phyloP scores from a whole-genome alignment of 2,888 invertebrate genomes.

The Cosmia pyralina region DNA sequence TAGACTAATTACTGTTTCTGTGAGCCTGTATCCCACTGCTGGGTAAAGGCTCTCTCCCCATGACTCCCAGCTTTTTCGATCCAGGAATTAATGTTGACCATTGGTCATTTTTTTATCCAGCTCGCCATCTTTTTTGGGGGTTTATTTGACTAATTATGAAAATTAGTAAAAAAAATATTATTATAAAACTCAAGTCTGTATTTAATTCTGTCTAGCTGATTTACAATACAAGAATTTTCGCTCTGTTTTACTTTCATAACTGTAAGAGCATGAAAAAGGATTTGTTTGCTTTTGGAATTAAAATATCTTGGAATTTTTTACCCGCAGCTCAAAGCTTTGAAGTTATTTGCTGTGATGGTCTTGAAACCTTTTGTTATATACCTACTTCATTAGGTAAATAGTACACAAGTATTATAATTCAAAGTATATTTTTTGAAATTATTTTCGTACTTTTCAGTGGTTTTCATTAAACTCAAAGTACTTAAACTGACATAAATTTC shows the following conservation, averaged over 20 bases:
- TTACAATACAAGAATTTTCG: slow-evolving; percentile 8
- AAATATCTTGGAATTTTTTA: slow-evolving; percentile 27
- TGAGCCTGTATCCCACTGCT: background rate
- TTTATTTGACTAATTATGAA: background rate
- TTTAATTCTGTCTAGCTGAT: slow-evolving; percentile 15
- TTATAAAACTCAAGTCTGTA: background rate
- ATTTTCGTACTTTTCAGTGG: background rate
- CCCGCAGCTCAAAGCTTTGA: slow-evolving; percentile 4
- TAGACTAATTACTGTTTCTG: background rate
- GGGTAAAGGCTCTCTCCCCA: background rate
- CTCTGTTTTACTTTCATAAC: slow-evolving; percentile 21
- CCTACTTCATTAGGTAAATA: slow-evolving; percentile 2
- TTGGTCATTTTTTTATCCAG: too few relatives aligned
- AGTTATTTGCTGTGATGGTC: slow-evolving; percentile 14
- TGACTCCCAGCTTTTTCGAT: background rate
- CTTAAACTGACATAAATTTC: too few relatives aligned
- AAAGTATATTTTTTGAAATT: background rate
- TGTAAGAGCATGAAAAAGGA: slow-evolving; percentile 41
- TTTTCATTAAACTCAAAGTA: background rate
- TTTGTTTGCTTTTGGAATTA: slow-evolving; percentile 49
- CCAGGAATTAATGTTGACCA: background rate
- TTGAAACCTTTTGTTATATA: slow-evolving; percentile 1
- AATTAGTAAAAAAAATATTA: too few relatives aligned
- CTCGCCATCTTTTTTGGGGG: background rate
- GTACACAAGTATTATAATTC: background rate